phyloP scores from a whole-genome alignment of 2,113 vertebrate genomes.

The Todiramphus saurophagus region DNA sequence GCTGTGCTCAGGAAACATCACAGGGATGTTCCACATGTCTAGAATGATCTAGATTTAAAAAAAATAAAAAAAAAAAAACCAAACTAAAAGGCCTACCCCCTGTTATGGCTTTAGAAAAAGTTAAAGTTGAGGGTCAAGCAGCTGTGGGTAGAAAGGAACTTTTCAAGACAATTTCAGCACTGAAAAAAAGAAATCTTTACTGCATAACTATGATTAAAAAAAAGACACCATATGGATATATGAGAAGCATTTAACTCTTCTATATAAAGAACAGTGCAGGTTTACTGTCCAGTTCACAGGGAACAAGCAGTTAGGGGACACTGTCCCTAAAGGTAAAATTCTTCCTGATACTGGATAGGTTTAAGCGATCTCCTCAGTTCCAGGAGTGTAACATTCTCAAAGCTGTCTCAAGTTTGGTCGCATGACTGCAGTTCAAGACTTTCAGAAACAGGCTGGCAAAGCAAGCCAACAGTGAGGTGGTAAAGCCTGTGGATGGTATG shows the following conservation, averaged over 20 bases:
- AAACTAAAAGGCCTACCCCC: too few relatives aligned
- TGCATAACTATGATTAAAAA: accelerated
- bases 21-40: background rate
- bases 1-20: background rate
- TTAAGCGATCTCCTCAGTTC: background rate
- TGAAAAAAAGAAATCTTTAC: background rate
- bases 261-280: background rate
- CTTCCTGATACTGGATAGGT: background rate
- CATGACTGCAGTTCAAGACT: accelerated
- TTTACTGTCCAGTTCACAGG: background rate
- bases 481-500: background rate
- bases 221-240: background rate
- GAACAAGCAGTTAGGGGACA: background rate
- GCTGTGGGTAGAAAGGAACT: background rate
- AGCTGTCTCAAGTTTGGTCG: background rate
- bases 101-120: background rate
- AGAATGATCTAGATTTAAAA: background rate
- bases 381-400: background rate
- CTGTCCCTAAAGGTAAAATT: background rate
- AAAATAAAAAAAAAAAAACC: background rate
- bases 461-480: background rate
- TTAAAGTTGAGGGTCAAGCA: background rate
- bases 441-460: background rate
- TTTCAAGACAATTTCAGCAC: background rate
- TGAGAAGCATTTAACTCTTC: background rate